Evolutionary conservation across 2,113 vertebrate species (phyloP).

Genomic region (Megalops atlanticus): DNA sequence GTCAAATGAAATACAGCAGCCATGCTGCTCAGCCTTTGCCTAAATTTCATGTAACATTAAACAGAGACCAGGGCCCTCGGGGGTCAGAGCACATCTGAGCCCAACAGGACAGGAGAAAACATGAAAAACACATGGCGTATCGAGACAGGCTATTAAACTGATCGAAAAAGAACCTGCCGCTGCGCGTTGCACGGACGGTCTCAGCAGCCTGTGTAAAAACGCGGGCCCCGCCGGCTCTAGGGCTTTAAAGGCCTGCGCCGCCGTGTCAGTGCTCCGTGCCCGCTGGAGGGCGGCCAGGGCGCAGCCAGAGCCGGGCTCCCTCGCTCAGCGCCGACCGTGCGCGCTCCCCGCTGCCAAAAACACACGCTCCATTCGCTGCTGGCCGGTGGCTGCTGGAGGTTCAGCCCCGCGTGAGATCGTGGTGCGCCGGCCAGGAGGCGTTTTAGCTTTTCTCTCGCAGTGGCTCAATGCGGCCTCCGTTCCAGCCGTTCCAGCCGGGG

Average conservation of each 20-base stretch:
- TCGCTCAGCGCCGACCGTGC: neutral
- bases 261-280: neutral
- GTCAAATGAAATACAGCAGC: neutral
- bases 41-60: neutral
- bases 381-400: neutral
- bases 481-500: neutral
- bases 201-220: neutral
- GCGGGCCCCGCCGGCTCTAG: neutral
- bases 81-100: neutral
- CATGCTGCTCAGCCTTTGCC: neutral
- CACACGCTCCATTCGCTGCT: no score
- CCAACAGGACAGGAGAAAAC: neutral
- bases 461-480: neutral
- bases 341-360: neutral
- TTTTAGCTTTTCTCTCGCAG: neutral
- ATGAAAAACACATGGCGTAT: slow-evolving; percentile 8
- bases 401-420: no score
- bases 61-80: neutral
- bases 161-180: slow-evolving; percentile 1
- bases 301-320: neutral
- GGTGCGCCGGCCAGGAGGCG: neutral
- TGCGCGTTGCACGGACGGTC: neutral
- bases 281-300: neutral
- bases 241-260: neutral
- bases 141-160: neutral